Base-by-base conservation (phyloP, 2,888 invertebrate species). In the Byasa hedistus region DNA sequence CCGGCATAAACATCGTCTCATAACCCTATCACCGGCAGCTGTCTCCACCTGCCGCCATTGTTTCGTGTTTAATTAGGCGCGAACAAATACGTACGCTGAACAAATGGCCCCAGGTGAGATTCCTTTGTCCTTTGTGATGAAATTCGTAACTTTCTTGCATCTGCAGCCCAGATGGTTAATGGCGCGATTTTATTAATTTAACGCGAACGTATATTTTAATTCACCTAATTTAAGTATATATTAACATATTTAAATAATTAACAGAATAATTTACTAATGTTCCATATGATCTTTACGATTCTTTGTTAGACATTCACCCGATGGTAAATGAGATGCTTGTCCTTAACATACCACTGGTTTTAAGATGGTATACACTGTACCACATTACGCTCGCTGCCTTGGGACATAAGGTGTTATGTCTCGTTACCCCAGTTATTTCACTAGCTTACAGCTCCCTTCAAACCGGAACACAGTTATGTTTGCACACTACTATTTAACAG, bases 51-150 rank as follows among this genome's bases (percentile, higher is more conserved):
- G 76, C 73, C 72, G 70, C 78, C 79, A 79, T 73, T 78, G 84
- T 80, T 84, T 77, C 82, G 79, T 90, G 88, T 91, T 91, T 91
- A 91, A 91, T 91, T 89, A 90, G 89, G 89, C 86, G 85, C 77
- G 86, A 87, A 86, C 87, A 90, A 90, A 90, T 87, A 90, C 87
- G 85, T 79, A 78, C 82, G 79, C 76, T 83, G 85, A 82, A 79
- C 85, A 86, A 89, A 90, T 88, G 84, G 84, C 90, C 87, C 72
- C 77, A 76, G 87, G 89, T 79, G 74, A 70, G 73, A 71, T 72
- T 80, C 89, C 89, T 90, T 90, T 88, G 88, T 89, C 86, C 86
- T 89, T 86, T 87, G 83, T 85, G 81, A 81, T 80, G 82, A 81
- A 85, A 83, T 85, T 81, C 81, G 75, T 83, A 87, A 87, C 84